phyloP scores from a whole-genome alignment of 2,888 invertebrate species.

The Hypsopygia costalis region DNA sequence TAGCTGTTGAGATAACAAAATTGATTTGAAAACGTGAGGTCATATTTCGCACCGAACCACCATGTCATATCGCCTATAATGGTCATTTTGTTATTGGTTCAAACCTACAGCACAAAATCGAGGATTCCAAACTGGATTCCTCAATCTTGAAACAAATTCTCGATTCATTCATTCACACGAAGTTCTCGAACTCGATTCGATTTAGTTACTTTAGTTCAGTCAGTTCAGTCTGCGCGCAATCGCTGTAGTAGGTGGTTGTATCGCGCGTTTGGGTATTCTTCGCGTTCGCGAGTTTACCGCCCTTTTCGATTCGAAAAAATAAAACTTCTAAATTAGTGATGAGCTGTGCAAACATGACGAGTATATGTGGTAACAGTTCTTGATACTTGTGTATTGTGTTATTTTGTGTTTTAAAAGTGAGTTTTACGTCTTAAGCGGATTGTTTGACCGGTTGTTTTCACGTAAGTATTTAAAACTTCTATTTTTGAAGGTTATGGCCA shows the following conservation, averaged over 20 bases:
- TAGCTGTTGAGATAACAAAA: too few species aligned
- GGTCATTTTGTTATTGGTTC: too few species aligned
- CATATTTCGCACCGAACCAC: too few species aligned
- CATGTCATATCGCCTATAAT: too few species aligned
- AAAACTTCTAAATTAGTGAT: conserved; percentile 45
- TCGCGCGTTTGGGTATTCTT: conserved; percentile 13
- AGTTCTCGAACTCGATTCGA: conserved; percentile 16
- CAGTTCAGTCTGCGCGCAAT: conserved; percentile 51
- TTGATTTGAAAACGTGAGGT: too few species aligned
- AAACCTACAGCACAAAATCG: too few species aligned
- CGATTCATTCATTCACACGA: neutral
- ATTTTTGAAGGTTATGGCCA: conserved; percentile 2
- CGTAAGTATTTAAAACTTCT: conserved; percentile 11
- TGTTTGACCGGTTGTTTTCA: conserved; percentile 17
- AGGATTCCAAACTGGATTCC: too few species aligned
- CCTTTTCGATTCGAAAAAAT: conserved; percentile 37
- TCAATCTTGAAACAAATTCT: too few species aligned
- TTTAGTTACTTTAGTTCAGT: conserved; percentile 25
- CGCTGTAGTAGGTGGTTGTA: conserved; percentile 33
- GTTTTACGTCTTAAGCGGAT: conserved; percentile 23
- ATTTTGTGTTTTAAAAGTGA: conserved; percentile 20
- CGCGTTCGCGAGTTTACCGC: conserved; percentile 32
- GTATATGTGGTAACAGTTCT: conserved; percentile 41
- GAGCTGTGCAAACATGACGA: conserved; percentile 47
- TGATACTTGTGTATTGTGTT: conserved; percentile 30